Percentiles rank a stretch among this genome's conserved stretches.
phyloP scores from a whole-genome alignment of 2,113 vertebrate genomes.

The Caretta caretta region DNA sequence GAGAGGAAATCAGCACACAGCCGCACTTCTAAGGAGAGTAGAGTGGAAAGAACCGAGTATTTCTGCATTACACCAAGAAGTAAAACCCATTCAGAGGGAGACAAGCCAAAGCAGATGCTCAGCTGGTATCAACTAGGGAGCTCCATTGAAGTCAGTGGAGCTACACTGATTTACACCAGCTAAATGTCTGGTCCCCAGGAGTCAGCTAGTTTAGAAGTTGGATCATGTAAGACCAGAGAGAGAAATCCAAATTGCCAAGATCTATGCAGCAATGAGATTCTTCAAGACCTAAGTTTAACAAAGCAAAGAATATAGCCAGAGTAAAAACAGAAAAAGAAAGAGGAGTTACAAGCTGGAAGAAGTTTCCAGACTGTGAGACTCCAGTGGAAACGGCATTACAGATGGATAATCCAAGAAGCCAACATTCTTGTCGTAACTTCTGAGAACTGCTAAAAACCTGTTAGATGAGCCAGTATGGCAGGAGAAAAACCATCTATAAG shows the following conservation, averaged over 20 bases:
- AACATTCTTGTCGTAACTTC: not conserved
- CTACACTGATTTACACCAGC: slow-evolving; percentile 29
- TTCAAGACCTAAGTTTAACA: not conserved
- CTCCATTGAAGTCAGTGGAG: slow-evolving; percentile 2
- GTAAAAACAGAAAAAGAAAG: not conserved
- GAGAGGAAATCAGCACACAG: slow-evolving; percentile 68
- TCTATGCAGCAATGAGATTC: not conserved
- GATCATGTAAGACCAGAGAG: not conserved
- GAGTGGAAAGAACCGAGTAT: slow-evolving; percentile 14
- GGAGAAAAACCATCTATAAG: not conserved
- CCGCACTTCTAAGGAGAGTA: slow-evolving; percentile 35
- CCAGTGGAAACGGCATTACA: not conserved
- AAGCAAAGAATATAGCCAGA: not conserved
- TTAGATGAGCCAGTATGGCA: not conserved
- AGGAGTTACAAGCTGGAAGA: not conserved
- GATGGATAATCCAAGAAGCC: not conserved
- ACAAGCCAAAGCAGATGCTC: slow-evolving; percentile 5
- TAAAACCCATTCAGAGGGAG: slow-evolving; percentile 20
- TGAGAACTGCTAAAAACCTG: not conserved
- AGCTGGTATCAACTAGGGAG: slow-evolving; percentile 15
- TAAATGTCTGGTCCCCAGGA: not conserved
- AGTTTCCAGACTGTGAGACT: not conserved
- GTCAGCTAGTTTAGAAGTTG: slow-evolving; percentile 26
- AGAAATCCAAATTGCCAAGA: slow-evolving; percentile 15
- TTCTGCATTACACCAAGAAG: not conserved